Evolutionary conservation across 2,888 invertebrate genomes (phyloP).

Genomic region (Tenthredo distinguenda): DNA sequence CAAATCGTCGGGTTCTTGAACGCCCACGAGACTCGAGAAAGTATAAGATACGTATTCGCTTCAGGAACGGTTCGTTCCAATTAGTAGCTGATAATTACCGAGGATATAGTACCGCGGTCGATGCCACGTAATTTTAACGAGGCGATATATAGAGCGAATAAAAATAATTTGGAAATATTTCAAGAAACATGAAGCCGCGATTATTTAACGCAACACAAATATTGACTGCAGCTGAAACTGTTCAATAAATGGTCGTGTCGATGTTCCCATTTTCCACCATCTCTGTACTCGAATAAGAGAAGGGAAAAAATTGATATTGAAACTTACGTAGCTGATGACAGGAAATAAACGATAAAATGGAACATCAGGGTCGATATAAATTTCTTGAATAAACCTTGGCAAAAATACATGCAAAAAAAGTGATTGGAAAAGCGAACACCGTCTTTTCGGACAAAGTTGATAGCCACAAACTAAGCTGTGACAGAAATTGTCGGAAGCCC

Average conservation of each 20-base stretch:
- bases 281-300: neutral
- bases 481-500: constrained; percentile 10
- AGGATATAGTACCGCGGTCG: neutral
- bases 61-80: neutral
- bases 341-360: neutral
- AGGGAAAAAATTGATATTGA: neutral
- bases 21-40: neutral
- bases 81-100: constrained; percentile 32
- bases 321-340: neutral
- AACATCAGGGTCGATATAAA: neutral
- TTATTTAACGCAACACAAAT: neutral
- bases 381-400: neutral
- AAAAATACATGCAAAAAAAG: neutral
- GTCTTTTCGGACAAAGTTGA: neutral
- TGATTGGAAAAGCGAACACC: neutral
- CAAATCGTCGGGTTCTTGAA: constrained; percentile 12
- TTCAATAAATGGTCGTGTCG: neutral
- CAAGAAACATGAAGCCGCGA: neutral
- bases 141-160: neutral
- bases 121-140: constrained; percentile 2
- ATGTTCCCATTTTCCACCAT: neutral
- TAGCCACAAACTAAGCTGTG: neutral
- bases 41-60: neutral
- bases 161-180: neutral
- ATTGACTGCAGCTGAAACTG: neutral